These are phyloP conservation scores for Condylura cristata DNA, from an alignment of 2,113 vertebrate species.

Conservation along the genomic window DNA sequence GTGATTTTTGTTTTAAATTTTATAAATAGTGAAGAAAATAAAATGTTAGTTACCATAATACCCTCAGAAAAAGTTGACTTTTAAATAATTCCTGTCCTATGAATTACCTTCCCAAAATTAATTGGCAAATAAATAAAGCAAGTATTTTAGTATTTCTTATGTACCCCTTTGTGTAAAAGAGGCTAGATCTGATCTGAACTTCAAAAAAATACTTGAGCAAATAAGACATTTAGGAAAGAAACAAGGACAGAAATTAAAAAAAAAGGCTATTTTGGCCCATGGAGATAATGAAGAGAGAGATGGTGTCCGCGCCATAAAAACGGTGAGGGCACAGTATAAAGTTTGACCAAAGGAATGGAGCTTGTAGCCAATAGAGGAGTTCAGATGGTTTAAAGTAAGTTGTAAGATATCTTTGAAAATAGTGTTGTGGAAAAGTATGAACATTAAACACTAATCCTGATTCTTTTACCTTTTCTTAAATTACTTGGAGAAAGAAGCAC, in stretches of 20 bases:
- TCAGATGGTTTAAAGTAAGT: conserved; percentile 1
- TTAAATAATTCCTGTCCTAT: conserved; percentile 7
- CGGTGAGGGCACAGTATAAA: neutral
- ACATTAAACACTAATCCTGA: neutral
- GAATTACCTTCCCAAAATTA: neutral
- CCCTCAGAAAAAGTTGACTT: neutral
- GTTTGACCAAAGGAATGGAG: neutral
- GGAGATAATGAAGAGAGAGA: neutral
- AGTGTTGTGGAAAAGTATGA: neutral
- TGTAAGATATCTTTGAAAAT: neutral
- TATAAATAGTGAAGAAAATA: conserved; percentile 42
- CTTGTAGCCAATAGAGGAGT: neutral
- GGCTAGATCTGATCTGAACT: neutral
- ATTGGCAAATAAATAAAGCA: conserved; percentile 26
- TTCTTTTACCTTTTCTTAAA: neutral
- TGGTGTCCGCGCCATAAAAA: too few species aligned
- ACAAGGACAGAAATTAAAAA: neutral
- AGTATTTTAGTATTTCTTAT: neutral
- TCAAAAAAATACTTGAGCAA: neutral
- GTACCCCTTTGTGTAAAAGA: neutral
- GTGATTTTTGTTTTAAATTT: neutral
- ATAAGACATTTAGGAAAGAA: neutral
- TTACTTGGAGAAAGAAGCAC: neutral
- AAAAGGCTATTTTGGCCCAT: neutral
- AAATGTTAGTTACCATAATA: conserved; percentile 17